Conservation (phyloP, 2,888 invertebrate genomes). For the Ophioninae sp. region DNA sequence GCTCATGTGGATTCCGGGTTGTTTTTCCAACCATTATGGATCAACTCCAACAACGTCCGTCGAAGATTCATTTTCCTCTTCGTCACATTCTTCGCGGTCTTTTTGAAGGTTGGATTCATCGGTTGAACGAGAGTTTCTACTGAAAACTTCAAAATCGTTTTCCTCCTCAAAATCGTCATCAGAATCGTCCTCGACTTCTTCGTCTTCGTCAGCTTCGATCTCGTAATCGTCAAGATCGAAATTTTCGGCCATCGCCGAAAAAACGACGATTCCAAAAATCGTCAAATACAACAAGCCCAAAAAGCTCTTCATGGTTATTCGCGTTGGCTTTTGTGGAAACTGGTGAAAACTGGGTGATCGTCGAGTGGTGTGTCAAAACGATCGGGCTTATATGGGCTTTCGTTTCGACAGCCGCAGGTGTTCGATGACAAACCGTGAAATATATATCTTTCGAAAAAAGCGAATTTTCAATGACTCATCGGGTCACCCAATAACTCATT, state of each 20-base stretch:
- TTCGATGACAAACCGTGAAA: not conserved
- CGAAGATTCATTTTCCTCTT: not conserved
- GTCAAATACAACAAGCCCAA: not conserved
- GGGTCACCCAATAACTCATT: conserved; percentile 2
- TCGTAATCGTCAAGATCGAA: not conserved
- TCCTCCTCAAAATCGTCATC: not conserved
- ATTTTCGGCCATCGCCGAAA: not conserved
- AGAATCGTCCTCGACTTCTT: not conserved
- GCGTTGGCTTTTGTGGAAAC: not conserved
- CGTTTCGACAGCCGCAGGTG: not conserved
- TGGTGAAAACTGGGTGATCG: not conserved
- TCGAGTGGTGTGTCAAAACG: not conserved
- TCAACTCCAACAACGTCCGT: not conserved
- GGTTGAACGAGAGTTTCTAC: not conserved
- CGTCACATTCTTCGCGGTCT: not conserved
- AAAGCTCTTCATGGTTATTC: not conserved
- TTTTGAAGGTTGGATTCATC: not conserved
- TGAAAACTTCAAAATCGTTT: not conserved
- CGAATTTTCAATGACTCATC: conserved; percentile 13
- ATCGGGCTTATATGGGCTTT: not conserved
- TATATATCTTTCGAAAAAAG: not conserved
- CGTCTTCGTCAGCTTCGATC: not conserved
- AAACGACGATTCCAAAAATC: conserved; percentile 9
- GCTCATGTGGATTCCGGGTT: not conserved
- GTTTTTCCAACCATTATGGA: not conserved